Conservation (phyloP, 2,113 vertebrate species). For the Sylvia atricapilla region DNA sequence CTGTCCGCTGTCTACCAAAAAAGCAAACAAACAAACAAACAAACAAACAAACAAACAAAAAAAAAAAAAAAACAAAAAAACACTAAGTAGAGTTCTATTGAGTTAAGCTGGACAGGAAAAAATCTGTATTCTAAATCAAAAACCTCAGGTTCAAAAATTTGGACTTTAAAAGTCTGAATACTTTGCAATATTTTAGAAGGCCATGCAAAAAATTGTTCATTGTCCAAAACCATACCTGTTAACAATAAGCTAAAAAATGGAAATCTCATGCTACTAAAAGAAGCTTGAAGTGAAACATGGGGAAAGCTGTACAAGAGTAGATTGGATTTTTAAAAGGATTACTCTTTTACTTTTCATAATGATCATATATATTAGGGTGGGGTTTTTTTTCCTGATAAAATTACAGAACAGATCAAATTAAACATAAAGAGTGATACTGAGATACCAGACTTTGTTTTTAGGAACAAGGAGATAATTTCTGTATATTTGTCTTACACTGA, state of each 20-base stretch:
- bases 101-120: background rate
- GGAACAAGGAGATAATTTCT: background rate
- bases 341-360: background rate
- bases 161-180: background rate
- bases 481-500: background rate
- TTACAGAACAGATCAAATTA: background rate
- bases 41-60: background rate
- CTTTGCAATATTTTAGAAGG: background rate
- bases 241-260: background rate
- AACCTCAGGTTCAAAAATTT: background rate
- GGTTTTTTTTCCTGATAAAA: background rate
- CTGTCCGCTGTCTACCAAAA: background rate
- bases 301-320: background rate
- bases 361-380: background rate
- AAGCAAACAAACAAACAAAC: background rate
- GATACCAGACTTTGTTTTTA: background rate
- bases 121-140: background rate
- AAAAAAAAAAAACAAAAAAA: too few species aligned
- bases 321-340: background rate
- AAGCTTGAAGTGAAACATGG: background rate
- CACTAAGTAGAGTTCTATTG: background rate
- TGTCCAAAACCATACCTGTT: background rate
- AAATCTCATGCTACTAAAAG: background rate
- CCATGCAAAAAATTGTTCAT: background rate
- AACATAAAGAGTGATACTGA: background rate